Evolutionary conservation across 2,888 invertebrate species (phyloP).

Genomic region (Tenthredo scrophulariae): DNA sequence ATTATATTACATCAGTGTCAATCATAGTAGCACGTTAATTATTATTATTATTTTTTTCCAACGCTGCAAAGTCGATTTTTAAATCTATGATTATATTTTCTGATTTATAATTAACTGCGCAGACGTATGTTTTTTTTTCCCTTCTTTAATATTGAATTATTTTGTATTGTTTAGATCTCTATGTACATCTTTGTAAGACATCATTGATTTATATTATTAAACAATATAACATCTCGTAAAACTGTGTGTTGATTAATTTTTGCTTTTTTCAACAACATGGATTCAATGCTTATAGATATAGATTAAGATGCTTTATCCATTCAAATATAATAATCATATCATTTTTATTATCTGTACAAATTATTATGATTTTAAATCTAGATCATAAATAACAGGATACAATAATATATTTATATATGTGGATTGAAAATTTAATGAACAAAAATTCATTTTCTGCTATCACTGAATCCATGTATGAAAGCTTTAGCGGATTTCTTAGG

Average conservation of each 20-base stretch:
- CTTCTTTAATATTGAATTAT: conserved; percentile 59
- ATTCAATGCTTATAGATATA: conserved; percentile 13
- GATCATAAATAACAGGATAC: background rate
- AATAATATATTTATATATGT: background rate
- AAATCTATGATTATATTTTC: conserved; percentile 25
- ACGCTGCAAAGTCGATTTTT: conserved; percentile 21
- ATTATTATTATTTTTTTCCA: background rate
- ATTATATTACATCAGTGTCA: conserved; percentile 34
- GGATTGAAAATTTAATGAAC: background rate
- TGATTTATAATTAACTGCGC: conserved; percentile 2
- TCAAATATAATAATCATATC: background rate
- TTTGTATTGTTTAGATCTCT: conserved; percentile 69
- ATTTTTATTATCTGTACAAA: background rate
- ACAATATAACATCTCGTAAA: conserved; percentile 63
- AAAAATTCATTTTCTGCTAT: background rate
- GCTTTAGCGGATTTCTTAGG: background rate
- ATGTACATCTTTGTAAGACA: conserved; percentile 71
- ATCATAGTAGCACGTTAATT: conserved; percentile 33
- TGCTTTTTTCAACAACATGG: conserved; percentile 32
- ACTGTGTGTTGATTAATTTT: conserved; percentile 56
- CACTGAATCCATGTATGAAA: conserved; percentile 5
- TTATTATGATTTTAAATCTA: background rate
- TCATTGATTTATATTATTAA: conserved; percentile 71
- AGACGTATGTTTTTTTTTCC: background rate
- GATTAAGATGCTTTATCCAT: background rate